These are phyloP conservation scores for Mola mola DNA, from an alignment of 2,113 vertebrate species.

Conservation along the genomic window DNA sequence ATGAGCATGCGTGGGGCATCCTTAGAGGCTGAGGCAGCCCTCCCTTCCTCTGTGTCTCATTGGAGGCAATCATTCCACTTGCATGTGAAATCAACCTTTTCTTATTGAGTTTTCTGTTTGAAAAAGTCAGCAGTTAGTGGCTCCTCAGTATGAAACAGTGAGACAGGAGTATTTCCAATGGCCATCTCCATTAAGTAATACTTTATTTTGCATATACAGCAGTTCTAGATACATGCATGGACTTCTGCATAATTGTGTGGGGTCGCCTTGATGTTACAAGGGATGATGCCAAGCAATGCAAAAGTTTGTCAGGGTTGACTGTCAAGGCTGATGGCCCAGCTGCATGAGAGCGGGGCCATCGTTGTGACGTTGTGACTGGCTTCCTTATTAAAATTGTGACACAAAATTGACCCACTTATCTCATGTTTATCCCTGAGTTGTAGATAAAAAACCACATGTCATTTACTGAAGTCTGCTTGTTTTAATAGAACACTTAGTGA, in stretches of 20 bases:
- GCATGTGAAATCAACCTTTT: slow-evolving; percentile 41
- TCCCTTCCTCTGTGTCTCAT: slow-evolving; percentile 44
- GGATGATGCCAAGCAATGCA: slow-evolving; percentile 23
- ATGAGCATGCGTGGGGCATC: slow-evolving; percentile 58
- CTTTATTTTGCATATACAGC: slow-evolving; percentile 3
- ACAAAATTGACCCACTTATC: too few species aligned
- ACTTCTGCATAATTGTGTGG: slow-evolving; percentile 9
- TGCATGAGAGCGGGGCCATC: too few species aligned
- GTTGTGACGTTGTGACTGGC: too few species aligned
- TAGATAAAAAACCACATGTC: too few species aligned
- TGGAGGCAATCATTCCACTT: slow-evolving; percentile 44
- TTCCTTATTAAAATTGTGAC: too few species aligned
- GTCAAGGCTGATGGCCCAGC: slow-evolving; percentile 44
- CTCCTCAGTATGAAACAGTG: neutral
- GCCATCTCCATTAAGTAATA: neutral
- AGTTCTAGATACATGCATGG: neutral
- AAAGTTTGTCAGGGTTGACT: slow-evolving; percentile 18
- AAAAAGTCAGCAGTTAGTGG: neutral
- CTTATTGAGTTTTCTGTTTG: slow-evolving; percentile 11
- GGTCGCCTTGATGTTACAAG: slow-evolving; percentile 38
- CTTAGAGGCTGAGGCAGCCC: slow-evolving; percentile 33
- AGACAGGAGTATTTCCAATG: slow-evolving; percentile 9
- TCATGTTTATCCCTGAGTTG: too few species aligned
- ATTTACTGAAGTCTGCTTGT: too few species aligned
- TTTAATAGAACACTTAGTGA: too few species aligned